phyloP scores from a whole-genome alignment of 1,140 invertebrate species.

The Tetragonula clypearis region DNA sequence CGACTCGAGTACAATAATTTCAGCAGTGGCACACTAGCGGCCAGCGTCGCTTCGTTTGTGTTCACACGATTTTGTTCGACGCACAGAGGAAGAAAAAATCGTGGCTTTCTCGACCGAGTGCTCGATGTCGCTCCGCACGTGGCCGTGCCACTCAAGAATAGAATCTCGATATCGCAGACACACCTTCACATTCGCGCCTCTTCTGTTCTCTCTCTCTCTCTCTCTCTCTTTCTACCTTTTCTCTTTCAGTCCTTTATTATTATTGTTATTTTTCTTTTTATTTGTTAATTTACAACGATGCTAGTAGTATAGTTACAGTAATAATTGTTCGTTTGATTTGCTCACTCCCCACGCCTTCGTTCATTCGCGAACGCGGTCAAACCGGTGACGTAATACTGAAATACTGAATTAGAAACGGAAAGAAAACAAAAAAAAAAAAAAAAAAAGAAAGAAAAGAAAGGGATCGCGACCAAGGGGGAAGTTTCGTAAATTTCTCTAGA shows the following conservation, averaged over 20 bases:
- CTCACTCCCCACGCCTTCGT: slow-evolving; percentile 49
- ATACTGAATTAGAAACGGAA: slow-evolving; percentile 3
- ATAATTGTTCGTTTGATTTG: slow-evolving; percentile 75
- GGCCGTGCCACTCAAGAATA: slow-evolving; percentile 24
- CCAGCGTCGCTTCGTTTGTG: slow-evolving; percentile 39
- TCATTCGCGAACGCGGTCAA: slow-evolving; percentile 41
- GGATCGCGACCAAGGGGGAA: neutral
- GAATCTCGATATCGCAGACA: slow-evolving; percentile 23
- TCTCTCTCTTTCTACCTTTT: slow-evolving; percentile 9
- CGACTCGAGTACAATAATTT: slow-evolving; percentile 70
- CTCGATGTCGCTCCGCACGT: slow-evolving; percentile 8
- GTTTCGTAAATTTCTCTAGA: neutral
- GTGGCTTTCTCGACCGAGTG: slow-evolving; percentile 12
- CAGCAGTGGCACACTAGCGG: slow-evolving; percentile 25
- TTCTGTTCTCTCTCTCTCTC: slow-evolving; percentile 17
- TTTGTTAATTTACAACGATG: slow-evolving; percentile 57
- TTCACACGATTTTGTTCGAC: slow-evolving; percentile 18
- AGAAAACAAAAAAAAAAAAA: neutral
- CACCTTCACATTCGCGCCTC: slow-evolving; percentile 33
- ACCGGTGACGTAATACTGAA: slow-evolving; percentile 40
- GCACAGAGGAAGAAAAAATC: slow-evolving; percentile 25
- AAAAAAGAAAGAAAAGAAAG: too few relatives aligned
- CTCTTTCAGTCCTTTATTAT: slow-evolving; percentile 33
- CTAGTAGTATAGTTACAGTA: slow-evolving; percentile 65
- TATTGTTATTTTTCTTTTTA: slow-evolving; percentile 15